Percentiles rank a stretch among this genome's conserved stretches.
Evolutionary conservation across 2,888 invertebrate genomes (phyloP).

Genomic region (Nomada lathburiana): DNA sequence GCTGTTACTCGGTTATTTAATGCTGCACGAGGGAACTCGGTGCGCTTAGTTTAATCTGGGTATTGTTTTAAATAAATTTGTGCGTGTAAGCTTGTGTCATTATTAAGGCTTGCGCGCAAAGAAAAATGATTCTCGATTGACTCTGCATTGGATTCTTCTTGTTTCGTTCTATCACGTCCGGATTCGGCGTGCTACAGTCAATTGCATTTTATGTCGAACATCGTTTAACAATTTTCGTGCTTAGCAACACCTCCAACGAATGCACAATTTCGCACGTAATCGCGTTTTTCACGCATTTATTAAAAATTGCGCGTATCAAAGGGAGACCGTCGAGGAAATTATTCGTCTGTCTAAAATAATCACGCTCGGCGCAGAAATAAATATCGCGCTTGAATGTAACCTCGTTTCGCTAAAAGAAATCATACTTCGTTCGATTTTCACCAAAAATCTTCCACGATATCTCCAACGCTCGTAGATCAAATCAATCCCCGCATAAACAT

Average conservation of each 20-base stretch:
- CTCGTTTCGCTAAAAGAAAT: background rate
- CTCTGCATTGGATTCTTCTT: background rate
- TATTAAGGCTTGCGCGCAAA: too few species aligned
- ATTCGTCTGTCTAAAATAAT: too few species aligned
- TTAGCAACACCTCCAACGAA: background rate
- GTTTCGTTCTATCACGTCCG: background rate
- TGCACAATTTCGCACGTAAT: background rate
- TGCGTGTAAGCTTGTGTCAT: too few species aligned
- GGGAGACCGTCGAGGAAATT: background rate
- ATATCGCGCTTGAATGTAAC: background rate
- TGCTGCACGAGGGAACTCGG: too few species aligned
- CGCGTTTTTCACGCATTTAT: background rate
- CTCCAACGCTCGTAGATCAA: too few species aligned
- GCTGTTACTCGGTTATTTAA: too few species aligned
- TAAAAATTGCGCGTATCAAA: background rate
- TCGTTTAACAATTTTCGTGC: background rate
- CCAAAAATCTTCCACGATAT: too few species aligned
- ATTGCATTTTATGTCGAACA: conserved; percentile 11
- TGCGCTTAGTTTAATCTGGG: too few species aligned
- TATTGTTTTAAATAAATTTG: too few species aligned
- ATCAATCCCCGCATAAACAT: background rate
- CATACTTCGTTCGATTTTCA: too few species aligned
- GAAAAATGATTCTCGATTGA: too few species aligned
- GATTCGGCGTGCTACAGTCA: background rate
- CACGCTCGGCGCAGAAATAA: background rate